These are phyloP conservation scores for Thymelicus acteon DNA, from an alignment of 2,888 invertebrate genomes.

Conservation along the genomic window DNA sequence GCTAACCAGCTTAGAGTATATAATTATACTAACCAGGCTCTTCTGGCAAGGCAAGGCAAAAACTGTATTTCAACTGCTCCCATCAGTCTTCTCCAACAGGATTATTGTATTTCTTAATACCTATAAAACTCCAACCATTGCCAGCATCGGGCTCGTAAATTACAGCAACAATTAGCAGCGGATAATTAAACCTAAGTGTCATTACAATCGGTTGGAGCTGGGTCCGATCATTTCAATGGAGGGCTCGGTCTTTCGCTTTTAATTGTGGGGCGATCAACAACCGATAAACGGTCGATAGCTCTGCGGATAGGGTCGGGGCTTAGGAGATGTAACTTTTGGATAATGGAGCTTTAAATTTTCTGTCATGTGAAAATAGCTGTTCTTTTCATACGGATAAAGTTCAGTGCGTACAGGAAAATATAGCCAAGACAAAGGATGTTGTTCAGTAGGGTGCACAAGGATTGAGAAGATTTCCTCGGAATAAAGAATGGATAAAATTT, in stretches of 20 bases:
- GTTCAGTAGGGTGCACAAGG: too few species aligned
- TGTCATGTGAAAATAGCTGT: too few species aligned
- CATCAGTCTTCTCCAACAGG: too few species aligned
- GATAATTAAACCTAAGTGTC: constrained; percentile 31
- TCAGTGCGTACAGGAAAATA: too few species aligned
- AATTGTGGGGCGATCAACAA: constrained; percentile 24
- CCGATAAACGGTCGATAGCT: constrained; percentile 19
- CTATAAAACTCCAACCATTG: not conserved
- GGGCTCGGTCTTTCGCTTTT: constrained; percentile 12
- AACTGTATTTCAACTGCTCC: too few species aligned
- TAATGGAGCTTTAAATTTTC: not conserved
- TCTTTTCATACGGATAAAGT: too few species aligned
- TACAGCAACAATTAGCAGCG: constrained; percentile 21
- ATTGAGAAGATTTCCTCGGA: too few species aligned
- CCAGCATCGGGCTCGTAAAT: not conserved
- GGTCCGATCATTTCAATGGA: constrained; percentile 22
- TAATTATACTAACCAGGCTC: too few species aligned
- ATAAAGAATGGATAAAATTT: too few species aligned
- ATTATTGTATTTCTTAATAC: not conserved
- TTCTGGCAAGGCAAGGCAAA: too few species aligned
- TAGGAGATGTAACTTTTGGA: constrained; percentile 2
- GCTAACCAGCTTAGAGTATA: too few species aligned
- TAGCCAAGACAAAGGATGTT: too few species aligned
- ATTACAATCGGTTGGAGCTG: constrained; percentile 18
- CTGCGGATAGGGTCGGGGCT: not conserved